Percentiles rank a stretch among this genome's conserved stretches.
These are phyloP conservation scores for Bombus superbus DNA, from an alignment of 1,140 invertebrate genomes.

Conservation along the genomic window DNA sequence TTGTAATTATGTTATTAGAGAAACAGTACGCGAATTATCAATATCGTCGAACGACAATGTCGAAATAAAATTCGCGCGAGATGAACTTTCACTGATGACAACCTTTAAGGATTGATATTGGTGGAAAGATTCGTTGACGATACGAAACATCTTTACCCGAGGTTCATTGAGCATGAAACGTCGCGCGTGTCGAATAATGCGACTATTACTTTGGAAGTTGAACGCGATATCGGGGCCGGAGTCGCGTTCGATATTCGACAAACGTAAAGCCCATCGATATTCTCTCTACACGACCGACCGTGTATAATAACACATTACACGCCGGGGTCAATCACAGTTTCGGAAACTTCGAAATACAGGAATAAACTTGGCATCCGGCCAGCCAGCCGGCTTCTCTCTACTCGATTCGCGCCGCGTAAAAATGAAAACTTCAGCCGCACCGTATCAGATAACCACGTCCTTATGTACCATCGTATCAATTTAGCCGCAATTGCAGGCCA, in stretches of 20 bases:
- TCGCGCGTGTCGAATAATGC: not conserved
- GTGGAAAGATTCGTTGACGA: not conserved
- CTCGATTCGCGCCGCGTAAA: conserved; percentile 14
- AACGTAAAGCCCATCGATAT: conserved; percentile 19
- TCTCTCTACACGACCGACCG: not conserved
- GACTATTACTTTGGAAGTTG: not conserved
- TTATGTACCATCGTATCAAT: conserved; percentile 54
- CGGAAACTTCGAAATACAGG: conserved; percentile 49
- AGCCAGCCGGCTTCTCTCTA: not conserved
- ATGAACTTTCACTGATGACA: not conserved
- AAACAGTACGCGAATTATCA: not conserved
- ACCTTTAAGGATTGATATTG: not conserved
- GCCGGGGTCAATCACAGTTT: conserved; percentile 51
- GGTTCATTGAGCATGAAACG: not conserved
- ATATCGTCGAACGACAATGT: not conserved
- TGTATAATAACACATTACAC: conserved; percentile 47
- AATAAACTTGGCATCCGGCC: conserved; percentile 34
- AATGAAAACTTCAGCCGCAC: conserved; percentile 34
- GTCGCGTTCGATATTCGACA: not conserved
- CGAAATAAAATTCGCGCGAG: fast-evolving
- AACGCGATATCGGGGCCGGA: not conserved
- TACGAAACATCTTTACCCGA: not conserved
- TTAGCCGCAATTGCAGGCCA: conserved; percentile 40
- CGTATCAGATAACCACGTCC: conserved; percentile 51
- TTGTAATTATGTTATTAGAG: too few species aligned